Base-by-base conservation (phyloP, 2,888 invertebrate species). In the Chymomyza amoena region DNA sequence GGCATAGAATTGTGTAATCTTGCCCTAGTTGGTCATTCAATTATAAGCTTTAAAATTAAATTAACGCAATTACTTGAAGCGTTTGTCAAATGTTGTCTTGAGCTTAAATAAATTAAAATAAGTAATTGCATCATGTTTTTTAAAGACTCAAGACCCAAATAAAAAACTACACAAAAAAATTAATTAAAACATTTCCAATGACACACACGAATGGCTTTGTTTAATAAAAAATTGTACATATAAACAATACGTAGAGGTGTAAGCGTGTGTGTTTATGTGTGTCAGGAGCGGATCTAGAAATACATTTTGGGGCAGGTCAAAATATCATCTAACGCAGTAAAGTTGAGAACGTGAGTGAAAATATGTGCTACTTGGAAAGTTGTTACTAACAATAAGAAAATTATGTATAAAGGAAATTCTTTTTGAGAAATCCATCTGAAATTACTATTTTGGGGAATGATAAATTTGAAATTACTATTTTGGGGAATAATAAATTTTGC, bases 121-220 rank as follows among this genome's bases (percentile, higher is more conserved):
- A 83, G 81, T 83, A 86, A 83, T 84, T 78, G 81, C 72, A 63
- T 69, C 78, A 78, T 70, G 80, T 80, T 84, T 82, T 68, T 72
- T 36, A 10, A 13, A 54, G 28, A 66, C 36, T 56, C 68, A 59
- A 54, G 28, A 64, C 28, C 56, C 68, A 52, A 54, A 18, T 18
- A 54, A 16, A 54, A 18, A 18, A 18, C 7, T 16, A 18, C 9
- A 18, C 54, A 54, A 2, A 54, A 70, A 85, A 83, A 83, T 76
- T 81, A 86, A 83, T 86, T 85, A 79, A 84, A 76, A 69, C 76
- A 79, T 77, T 77, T 69, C 63, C 57, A 54, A 63, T 52, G 28
- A 57, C 69, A 54, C 56, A 50, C 13, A 28, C 13, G 13, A 36
- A 9, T 13, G 16, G 32, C 9, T 45, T 45, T 71, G 76, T 28